Evolutionary conservation across 2,113 vertebrate genomes (phyloP).

Genomic region (Chrysochloris asiatica): DNA sequence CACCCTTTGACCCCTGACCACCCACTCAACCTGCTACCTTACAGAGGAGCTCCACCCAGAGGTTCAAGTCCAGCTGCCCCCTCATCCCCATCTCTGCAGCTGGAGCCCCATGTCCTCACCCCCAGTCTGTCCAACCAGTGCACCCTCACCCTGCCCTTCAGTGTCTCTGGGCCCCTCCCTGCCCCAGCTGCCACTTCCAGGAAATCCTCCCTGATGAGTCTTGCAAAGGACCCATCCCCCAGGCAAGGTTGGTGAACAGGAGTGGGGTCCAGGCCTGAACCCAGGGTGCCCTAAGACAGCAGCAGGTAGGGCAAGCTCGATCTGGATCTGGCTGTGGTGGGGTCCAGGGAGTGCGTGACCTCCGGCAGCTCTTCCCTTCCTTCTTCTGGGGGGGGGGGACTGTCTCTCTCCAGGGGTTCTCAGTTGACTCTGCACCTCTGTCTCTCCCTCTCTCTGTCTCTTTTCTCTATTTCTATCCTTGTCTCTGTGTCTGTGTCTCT

Average conservation of each 20-base stretch:
- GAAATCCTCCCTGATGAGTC: not conserved
- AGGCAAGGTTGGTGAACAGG: not conserved
- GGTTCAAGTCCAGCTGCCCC: too few relatives aligned
- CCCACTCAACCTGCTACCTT: not conserved
- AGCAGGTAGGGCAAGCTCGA: not conserved
- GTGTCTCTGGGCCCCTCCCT: not conserved
- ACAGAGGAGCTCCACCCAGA: too few relatives aligned
- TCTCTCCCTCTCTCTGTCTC: not conserved
- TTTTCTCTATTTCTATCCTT: too few relatives aligned
- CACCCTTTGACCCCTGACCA: too few relatives aligned
- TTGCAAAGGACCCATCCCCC: not conserved
- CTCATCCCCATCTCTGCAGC: too few relatives aligned
- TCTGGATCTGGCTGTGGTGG: not conserved
- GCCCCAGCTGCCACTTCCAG: not conserved
- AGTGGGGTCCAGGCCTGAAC: not conserved
- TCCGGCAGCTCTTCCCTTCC: not conserved
- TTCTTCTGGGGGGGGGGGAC: too few relatives aligned
- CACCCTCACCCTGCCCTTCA: rapidly evolving
- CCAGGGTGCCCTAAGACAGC: not conserved
- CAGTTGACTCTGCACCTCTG: too few relatives aligned
- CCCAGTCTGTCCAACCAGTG: too few relatives aligned
- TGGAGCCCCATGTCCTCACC: rapidly evolving
- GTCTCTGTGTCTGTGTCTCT: not conserved
- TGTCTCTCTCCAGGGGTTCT: not conserved
- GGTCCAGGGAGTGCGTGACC: too few relatives aligned